A percentile compares a stretch with the other conserved stretches of the same genome.
Conservation (phyloP, 2,888 invertebrate species). For the Rhopalosiphum nymphaeae region DNA sequence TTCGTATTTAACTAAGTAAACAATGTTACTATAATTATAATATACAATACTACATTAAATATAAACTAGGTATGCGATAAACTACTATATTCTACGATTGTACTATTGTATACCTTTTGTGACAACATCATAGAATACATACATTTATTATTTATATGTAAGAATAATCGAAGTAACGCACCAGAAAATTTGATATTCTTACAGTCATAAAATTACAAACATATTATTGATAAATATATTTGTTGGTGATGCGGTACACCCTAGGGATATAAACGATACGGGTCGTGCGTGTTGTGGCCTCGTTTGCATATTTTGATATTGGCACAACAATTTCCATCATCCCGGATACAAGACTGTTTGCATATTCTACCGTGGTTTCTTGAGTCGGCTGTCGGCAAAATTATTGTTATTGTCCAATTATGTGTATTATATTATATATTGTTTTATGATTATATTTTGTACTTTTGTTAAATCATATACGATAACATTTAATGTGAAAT, state of each 20-base stretch:
- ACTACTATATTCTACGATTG: neutral
- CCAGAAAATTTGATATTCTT: neutral
- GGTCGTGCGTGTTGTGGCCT: neutral
- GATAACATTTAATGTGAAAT: neutral
- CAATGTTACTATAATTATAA: neutral
- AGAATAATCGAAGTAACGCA: neutral
- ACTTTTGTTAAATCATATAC: neutral
- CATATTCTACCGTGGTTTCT: neutral
- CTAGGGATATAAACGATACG: neutral
- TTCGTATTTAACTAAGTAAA: neutral
- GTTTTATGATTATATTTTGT: neutral
- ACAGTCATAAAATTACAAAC: neutral
- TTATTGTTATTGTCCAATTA: neutral
- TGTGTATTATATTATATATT: neutral
- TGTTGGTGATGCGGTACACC: neutral
- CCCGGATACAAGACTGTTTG: neutral
- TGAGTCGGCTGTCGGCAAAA: neutral
- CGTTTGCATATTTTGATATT: neutral
- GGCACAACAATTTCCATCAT: neutral
- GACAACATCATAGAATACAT: neutral
- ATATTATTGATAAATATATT: conserved; percentile 7
- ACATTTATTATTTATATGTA: neutral
- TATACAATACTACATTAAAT: neutral
- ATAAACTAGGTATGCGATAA: neutral
- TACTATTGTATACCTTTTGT: neutral